Conservation (phyloP, 2,888 invertebrate species). For the Micoletzkya japonica region DNA sequence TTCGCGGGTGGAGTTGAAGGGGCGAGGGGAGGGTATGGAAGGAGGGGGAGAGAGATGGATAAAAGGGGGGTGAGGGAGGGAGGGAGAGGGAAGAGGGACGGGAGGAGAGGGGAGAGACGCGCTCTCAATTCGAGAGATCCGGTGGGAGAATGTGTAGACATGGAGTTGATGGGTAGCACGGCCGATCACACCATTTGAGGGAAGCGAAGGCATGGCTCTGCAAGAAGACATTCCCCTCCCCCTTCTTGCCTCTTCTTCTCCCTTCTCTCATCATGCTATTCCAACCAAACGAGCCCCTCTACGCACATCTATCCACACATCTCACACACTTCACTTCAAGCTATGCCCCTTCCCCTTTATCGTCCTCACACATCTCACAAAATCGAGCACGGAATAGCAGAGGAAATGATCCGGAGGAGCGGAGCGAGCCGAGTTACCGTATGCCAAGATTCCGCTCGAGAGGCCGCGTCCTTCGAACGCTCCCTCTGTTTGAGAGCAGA, state of each 20-base stretch:
- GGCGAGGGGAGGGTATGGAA: neutral
- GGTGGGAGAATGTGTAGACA: no score
- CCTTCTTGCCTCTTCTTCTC: neutral
- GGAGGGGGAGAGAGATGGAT: neutral
- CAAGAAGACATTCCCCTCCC: no score
- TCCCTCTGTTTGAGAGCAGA: no score
- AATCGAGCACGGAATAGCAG: neutral
- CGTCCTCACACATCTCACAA: conserved; percentile 16
- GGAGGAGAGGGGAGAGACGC: neutral
- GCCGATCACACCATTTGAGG: no score
- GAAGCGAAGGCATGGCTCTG: no score
- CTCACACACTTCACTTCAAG: neutral
- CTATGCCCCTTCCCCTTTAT: neutral
- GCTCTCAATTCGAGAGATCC: no score
- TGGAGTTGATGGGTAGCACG: no score
- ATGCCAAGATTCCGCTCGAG: conserved; percentile 8
- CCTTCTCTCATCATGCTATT: neutral
- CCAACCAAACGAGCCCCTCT: neutral
- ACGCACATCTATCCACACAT: conserved; percentile 7
- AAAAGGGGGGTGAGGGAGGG: neutral
- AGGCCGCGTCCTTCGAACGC: no score
- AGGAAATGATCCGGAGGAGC: conserved; percentile 1
- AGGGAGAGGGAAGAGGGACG: conserved; percentile 2
- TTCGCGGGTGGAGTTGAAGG: no score
- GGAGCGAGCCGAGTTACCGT: neutral